Evolutionary conservation across 2,797 vertebrate genomes (phyloP).

Genomic region (Morus bassanus): DNA sequence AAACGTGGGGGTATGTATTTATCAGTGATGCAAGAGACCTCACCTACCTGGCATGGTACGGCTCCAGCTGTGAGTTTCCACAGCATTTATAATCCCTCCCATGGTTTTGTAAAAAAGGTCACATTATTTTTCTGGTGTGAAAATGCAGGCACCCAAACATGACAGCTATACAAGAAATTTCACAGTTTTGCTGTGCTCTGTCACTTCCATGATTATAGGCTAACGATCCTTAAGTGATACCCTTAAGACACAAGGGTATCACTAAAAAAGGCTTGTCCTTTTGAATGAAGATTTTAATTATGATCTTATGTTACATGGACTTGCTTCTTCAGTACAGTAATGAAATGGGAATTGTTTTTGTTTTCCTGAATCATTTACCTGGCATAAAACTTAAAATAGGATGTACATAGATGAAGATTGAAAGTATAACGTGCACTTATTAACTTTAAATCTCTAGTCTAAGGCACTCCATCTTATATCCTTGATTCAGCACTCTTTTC

Average conservation of each 20-base stretch:
- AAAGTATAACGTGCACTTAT: not conserved
- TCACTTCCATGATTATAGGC: constrained; percentile 1
- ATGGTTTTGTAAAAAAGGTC: not conserved
- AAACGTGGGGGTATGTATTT: accelerated
- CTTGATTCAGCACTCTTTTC: not conserved
- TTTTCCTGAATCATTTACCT: not conserved
- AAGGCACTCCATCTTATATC: not conserved
- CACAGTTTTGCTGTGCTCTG: constrained; percentile 13
- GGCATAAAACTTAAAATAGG: not conserved
- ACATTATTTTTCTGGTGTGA: not conserved
- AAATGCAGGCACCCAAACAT: constrained; percentile 19
- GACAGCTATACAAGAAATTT: not conserved
- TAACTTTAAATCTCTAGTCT: not conserved
- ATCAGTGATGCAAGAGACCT: not conserved
- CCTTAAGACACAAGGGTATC: not conserved
- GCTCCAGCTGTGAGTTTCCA: not conserved
- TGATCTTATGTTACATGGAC: not conserved
- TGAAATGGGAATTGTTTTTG: not conserved
- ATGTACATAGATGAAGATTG: not conserved
- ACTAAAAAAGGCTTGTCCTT: not conserved
- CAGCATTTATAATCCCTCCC: not conserved
- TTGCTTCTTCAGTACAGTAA: not conserved
- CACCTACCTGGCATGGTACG: not conserved
- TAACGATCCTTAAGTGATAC: not conserved
- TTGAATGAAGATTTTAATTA: not conserved